phyloP scores from a whole-genome alignment of 2,888 invertebrate genomes.

The Dasypolia templi region DNA sequence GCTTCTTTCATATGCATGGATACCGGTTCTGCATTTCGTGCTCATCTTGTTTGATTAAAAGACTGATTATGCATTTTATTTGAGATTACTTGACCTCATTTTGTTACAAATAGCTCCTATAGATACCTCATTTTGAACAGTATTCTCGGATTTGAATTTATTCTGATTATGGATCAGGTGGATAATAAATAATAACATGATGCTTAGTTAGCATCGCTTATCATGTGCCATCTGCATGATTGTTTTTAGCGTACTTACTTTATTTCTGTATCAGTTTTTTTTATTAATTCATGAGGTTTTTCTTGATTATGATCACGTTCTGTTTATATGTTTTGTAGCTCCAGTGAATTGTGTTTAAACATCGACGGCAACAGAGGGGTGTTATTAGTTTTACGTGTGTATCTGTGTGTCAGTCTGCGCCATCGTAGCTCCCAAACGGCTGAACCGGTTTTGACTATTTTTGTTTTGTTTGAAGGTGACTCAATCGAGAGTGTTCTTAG shows the following conservation, averaged over 20 bases:
- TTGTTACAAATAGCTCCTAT: background rate
- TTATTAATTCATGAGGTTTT: background rate
- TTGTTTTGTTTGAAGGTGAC: too few relatives aligned
- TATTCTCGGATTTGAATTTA: background rate
- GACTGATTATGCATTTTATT: constrained; percentile 25
- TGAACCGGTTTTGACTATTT: too few relatives aligned
- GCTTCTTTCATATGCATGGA: constrained; percentile 44
- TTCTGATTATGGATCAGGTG: background rate
- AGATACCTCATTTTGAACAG: too few relatives aligned
- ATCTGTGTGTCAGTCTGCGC: too few relatives aligned
- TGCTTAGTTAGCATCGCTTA: background rate
- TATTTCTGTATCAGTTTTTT: background rate
- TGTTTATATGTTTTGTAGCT: background rate
- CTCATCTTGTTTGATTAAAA: constrained; percentile 31
- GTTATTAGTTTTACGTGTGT: too few relatives aligned
- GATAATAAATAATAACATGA: background rate
- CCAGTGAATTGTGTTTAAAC: background rate
- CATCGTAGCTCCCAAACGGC: too few relatives aligned
- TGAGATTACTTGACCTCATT: constrained; percentile 37
- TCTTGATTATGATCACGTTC: background rate
- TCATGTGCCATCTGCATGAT: background rate
- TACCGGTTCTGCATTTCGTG: constrained; percentile 32
- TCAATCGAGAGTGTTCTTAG: too few relatives aligned
- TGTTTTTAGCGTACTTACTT: background rate
- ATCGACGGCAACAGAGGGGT: too few relatives aligned